These are phyloP conservation scores for Lampris incognitus DNA, from an alignment of 2,113 vertebrate genomes.

Conservation along the genomic window DNA sequence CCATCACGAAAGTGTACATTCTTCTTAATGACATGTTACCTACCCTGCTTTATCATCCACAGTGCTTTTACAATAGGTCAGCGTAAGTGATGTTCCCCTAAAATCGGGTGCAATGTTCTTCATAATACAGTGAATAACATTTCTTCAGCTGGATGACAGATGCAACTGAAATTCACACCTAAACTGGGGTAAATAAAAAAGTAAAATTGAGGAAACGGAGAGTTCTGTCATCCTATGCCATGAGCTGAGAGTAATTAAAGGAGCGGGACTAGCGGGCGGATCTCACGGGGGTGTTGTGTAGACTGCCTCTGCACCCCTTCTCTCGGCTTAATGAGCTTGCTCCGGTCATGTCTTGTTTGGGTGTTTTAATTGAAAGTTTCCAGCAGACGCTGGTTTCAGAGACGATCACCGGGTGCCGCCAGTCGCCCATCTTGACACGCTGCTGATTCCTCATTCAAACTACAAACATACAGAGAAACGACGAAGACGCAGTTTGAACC, in stretches of 20 bases:
- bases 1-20: not conserved
- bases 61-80: too few species aligned
- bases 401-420: slow-evolving; percentile 55
- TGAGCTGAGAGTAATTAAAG: slow-evolving; percentile 46
- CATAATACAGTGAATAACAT: slow-evolving; percentile 14
- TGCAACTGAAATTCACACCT: slow-evolving; percentile 21
- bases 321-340: slow-evolving; percentile 45
- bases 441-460: slow-evolving; percentile 25
- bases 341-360: slow-evolving; percentile 70
- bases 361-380: slow-evolving; percentile 53
- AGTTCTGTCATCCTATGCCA: slow-evolving; percentile 45
- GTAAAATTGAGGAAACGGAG: slow-evolving; percentile 45
- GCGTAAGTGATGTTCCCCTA: slow-evolving; percentile 6
- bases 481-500: too few species aligned
- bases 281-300: slow-evolving; percentile 19
- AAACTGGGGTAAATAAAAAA: slow-evolving; percentile 35
- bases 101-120: not conserved
- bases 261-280: slow-evolving; percentile 3
- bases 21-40: not conserved
- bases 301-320: slow-evolving; percentile 22
- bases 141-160: not conserved
- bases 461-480: slow-evolving; percentile 7
- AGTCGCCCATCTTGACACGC: slow-evolving; percentile 46
- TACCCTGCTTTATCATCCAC: too few species aligned
- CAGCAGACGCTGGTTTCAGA: slow-evolving; percentile 64